These are phyloP conservation scores for Turritopsis dohrnii DNA, from an alignment of 30 jellyfish, hydroid and myxozoan genomes.

Conservation along the genomic window DNA sequence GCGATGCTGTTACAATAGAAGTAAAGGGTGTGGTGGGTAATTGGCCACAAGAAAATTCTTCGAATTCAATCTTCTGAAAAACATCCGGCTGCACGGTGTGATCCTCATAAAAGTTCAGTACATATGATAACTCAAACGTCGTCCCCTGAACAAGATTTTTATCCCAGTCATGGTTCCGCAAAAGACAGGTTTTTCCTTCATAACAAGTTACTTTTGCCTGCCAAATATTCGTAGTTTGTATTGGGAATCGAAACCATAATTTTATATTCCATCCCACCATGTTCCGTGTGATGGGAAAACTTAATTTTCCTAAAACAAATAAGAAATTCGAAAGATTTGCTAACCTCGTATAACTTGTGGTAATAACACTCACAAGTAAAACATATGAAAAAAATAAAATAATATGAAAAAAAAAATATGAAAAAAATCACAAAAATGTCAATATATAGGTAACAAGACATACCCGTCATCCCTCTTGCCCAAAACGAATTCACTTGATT, in stretches of 20 bases:
- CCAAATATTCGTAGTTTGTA: background rate
- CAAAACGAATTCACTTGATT: background rate
- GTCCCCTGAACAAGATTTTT: background rate
- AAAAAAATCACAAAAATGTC: no score
- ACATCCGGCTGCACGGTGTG: background rate
- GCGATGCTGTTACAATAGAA: background rate
- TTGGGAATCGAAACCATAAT: background rate
- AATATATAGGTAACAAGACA: no score
- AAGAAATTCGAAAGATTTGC: no score
- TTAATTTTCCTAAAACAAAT: background rate
- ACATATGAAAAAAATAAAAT: no score
- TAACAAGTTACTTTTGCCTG: background rate
- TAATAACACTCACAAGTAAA: no score
- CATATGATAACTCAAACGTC: background rate
- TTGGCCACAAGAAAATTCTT: background rate
- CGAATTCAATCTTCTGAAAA: background rate
- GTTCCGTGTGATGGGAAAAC: background rate
- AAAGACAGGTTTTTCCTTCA: background rate
- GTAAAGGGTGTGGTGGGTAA: background rate
- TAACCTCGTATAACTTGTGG: no score
- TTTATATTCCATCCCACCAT: background rate
- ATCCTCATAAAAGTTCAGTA: background rate
- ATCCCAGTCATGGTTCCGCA: background rate
- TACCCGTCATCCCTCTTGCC: slow-evolving; percentile 6
- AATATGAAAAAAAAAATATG: no score